phyloP scores from a whole-genome alignment of 2,888 invertebrate species.

The Stegana nigrithorax region DNA sequence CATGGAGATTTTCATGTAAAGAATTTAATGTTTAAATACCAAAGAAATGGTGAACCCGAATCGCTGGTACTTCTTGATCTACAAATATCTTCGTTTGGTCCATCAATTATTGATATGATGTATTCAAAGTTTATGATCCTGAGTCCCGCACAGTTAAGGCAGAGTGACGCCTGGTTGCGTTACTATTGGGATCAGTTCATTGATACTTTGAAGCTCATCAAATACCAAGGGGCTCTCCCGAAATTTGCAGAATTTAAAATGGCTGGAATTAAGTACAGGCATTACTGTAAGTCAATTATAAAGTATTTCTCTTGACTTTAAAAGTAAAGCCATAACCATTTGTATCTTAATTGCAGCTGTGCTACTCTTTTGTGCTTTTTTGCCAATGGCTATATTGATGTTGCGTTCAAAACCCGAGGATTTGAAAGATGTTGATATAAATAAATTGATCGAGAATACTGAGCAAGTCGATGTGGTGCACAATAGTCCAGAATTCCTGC shows the following conservation, averaged over 20 bases:
- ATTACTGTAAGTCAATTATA: slow-evolving; percentile 28
- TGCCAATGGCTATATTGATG: slow-evolving; percentile 16
- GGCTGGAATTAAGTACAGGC: slow-evolving; percentile 32
- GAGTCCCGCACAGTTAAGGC: slow-evolving; percentile 25
- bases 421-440: not conserved
- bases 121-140: slow-evolving; percentile 35
- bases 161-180: slow-evolving; percentile 31
- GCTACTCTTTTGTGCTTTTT: slow-evolving; percentile 23
- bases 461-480: slow-evolving; percentile 6
- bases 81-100: slow-evolving; percentile 34
- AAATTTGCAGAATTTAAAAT: slow-evolving; percentile 34
- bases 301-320: not conserved
- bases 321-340: not conserved
- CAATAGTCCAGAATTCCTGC: slow-evolving; percentile 13
- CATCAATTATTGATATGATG: slow-evolving; percentile 31
- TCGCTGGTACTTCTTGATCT: slow-evolving; percentile 12
- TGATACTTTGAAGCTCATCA: slow-evolving; percentile 28
- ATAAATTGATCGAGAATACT: slow-evolving; percentile 15
- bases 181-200: slow-evolving; percentile 37
- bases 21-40: slow-evolving; percentile 27
- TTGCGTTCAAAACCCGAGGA: slow-evolving; percentile 2
- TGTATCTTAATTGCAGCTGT: slow-evolving; percentile 18
- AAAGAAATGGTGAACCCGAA: slow-evolving; percentile 18
- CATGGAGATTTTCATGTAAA: slow-evolving; percentile 34
- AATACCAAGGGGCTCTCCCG: slow-evolving; percentile 35